Evolutionary conservation across 2,888 invertebrate species (phyloP), one percentile per base, ranked within the genome.

Genomic region (Amphipyra berbera): DNA sequence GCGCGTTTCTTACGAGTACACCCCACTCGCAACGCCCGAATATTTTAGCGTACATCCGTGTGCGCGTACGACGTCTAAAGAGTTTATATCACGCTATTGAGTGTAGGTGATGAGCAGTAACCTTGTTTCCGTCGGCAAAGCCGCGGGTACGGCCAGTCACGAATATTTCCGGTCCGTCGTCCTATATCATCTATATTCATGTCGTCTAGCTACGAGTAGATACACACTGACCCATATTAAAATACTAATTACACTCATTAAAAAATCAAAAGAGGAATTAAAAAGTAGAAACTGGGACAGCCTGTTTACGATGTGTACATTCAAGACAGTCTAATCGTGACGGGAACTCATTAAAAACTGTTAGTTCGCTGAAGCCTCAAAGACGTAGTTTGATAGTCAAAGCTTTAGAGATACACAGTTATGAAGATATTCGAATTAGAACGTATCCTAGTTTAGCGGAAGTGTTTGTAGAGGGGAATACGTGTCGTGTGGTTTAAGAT

Each of bases 271-370:
- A 38, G 38, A 27, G 48, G 38, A 41, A 12, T 15, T 38, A 40
- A 53, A 61, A 49, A 15, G 12, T 21, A 13, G 21, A 61, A 71
- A 58, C 48, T 55, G 49, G 61, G 40, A 38, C 53, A 68, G 53
- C 14, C 40, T 49, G 49, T 61, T 56, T 56, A 49, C 59, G 47
- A 47, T 41, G 27, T 53, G 54, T 55, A 65, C 56, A 46, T 57
- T 44, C 59, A 61, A 70, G 58, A 67, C 70, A 61, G 67, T 60
- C 50, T 52, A 69, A 71, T 75, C 66, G 62, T 61, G 73, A 73
- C 44, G 57, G 56, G 30, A 67, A 64, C 75, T 79, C 79, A 76
- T 79, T 79, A 79, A 77, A 79, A 79, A 61, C 62, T 79, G 77
- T 63, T 76, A 77, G 76, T 68, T 67, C 57, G 76, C 13, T 79